A percentile compares a stretch with the other conserved stretches of the same genome.
These are phyloP conservation scores for Merluccius polli DNA, from an alignment of 2,797 vertebrate species.

Conservation along the genomic window DNA sequence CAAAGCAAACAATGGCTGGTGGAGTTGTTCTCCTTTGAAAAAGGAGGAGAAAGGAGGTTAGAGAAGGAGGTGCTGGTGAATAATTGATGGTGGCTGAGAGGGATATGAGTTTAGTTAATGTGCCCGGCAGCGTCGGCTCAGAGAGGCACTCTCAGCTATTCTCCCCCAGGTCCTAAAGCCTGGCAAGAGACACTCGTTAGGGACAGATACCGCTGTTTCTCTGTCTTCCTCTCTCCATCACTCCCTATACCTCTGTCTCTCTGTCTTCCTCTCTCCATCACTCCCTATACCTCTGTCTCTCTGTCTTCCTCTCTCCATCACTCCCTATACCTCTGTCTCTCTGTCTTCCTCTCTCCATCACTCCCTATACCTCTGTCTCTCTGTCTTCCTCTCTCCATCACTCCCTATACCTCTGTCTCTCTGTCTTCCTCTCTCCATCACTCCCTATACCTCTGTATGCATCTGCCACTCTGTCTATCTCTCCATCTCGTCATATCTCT, in stretches of 20 bases:
- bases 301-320: too few relatives aligned
- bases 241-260: neutral
- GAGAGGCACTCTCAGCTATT: slow-evolving; percentile 72
- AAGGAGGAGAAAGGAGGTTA: slow-evolving; percentile 32
- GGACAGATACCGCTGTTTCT: neutral
- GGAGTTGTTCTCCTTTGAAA: slow-evolving; percentile 64
- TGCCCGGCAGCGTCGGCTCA: slow-evolving; percentile 75
- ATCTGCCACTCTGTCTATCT: slow-evolving; percentile 16
- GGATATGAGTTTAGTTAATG: slow-evolving; percentile 83
- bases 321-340: slow-evolving; percentile 8
- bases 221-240: neutral
- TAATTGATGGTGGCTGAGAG: slow-evolving; percentile 81
- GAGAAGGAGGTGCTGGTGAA: slow-evolving; percentile 56
- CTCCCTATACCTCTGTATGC: slow-evolving; percentile 6
- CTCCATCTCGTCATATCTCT: neutral
- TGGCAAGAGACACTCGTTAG: slow-evolving; percentile 38
- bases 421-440: neutral
- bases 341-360: slow-evolving; percentile 14
- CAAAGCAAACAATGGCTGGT: slow-evolving; percentile 34
- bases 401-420: neutral
- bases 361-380: slow-evolving; percentile 17
- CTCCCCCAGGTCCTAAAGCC: slow-evolving; percentile 65
- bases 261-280: neutral
- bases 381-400: neutral
- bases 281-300: slow-evolving; percentile 11